Percentiles rank a stretch among this genome's conserved stretches.
Conservation (phyloP, 1,140 invertebrate species). For the Drosophila rufa region DNA sequence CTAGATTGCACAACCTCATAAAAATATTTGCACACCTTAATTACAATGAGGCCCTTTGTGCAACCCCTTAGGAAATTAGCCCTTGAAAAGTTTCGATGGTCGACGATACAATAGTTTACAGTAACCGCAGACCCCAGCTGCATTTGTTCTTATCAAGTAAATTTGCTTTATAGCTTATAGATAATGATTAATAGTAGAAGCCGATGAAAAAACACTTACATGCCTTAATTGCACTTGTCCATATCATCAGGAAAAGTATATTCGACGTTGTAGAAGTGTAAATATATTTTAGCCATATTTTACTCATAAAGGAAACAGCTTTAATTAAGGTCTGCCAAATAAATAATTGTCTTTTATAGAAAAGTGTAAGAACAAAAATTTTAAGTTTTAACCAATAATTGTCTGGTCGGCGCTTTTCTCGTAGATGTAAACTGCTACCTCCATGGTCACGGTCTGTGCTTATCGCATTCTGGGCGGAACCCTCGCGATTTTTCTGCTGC, state of each 20-base stretch:
- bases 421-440: too few relatives aligned
- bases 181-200: background rate
- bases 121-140: background rate
- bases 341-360: too few relatives aligned
- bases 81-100: background rate
- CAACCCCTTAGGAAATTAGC: background rate
- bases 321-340: too few relatives aligned
- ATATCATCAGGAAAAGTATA: background rate
- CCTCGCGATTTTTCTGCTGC: too few relatives aligned
- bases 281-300: too few relatives aligned
- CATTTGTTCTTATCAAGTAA: background rate
- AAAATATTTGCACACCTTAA: slow-evolving; percentile 15
- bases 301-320: too few relatives aligned
- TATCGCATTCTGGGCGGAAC: too few relatives aligned
- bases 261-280: too few relatives aligned
- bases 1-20: background rate
- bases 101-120: background rate
- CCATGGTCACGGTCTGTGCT: too few relatives aligned
- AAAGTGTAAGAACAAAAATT: too few relatives aligned
- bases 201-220: slow-evolving; percentile 13
- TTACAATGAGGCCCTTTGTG: background rate
- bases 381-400: too few relatives aligned
- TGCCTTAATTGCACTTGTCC: slow-evolving; percentile 4
- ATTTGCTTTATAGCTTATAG: background rate
- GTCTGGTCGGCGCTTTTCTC: too few relatives aligned